Evolutionary conservation across 1,140 invertebrate species (phyloP), one percentile per base, ranked within the genome.

Genomic region (Zaprionus tsacasi): DNA sequence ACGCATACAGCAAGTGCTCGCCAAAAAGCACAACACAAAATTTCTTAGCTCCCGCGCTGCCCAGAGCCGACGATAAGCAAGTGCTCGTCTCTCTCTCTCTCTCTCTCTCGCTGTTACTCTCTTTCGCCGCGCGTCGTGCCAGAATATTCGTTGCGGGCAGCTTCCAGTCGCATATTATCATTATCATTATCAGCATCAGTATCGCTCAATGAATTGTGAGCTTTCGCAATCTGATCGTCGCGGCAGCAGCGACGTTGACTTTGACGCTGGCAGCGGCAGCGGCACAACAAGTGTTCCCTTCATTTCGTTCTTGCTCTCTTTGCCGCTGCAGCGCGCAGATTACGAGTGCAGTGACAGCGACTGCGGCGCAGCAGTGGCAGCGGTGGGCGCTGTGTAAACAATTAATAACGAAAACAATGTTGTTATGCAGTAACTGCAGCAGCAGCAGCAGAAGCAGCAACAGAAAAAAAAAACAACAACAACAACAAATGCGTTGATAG

Each of bases 141-240:
- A 15, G 40, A 45, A 45, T 45, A n/a, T 45, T 45, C 40, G 40
- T n/a, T 6, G 27, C 27, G 27, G n/a, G 3, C 40, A 45, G 40
- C 40, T 45, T 45, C 50, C 25, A 21, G 6, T 52, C 17, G 25
- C 25, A 35, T 13, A 17, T 27, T 67, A 30, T 52, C 35, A 17
- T 27, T 67, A 30, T 52, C 35, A 63, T 59, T 70, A 64, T 75
- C 59, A 70, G 40, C 63, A 70, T 65, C 68, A 75, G 67, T 59
- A 75, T 75, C 59, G 43, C 60, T 75, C 54, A 70, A 70, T 70
- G 67, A 59, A 64, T 45, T 58, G 1, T 21, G 54, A 75, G 67
- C 72, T 75, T 75, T 70, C 52, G 54, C 67, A 75, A 70, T 70
- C 66, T 61, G 71, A 74, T 69, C 71, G 69, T 52, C 15, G 35